These are phyloP conservation scores for Steinernema khuongi DNA, from an alignment of 1,140 invertebrate species.

Conservation along the genomic window DNA sequence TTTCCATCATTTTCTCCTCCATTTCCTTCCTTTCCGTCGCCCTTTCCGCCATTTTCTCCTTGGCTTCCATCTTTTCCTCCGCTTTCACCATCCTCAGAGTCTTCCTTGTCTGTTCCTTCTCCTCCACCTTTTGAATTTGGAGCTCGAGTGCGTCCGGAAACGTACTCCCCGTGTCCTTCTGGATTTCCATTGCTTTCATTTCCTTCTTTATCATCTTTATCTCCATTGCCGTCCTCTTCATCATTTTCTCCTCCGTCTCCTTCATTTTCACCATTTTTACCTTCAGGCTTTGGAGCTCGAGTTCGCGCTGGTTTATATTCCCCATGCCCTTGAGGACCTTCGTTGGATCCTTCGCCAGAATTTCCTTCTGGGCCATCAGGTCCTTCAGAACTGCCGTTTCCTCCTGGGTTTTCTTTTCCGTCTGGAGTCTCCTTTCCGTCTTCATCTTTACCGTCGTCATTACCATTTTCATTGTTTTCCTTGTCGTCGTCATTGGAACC, in stretches of 20 bases:
- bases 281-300: background rate
- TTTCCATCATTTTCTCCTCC: background rate
- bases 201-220: background rate
- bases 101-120: background rate
- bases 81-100: background rate
- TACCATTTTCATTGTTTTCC: background rate
- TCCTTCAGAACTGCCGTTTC: too few species aligned
- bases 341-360: too few species aligned
- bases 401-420: too few species aligned
- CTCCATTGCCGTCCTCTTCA: background rate
- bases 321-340: too few species aligned
- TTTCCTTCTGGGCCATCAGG: too few species aligned
- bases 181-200: background rate
- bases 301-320: too few species aligned
- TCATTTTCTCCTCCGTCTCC: background rate
- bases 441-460: background rate
- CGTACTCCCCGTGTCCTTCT: too few species aligned
- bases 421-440: background rate
- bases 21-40: background rate
- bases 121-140: background rate
- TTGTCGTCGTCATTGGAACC: background rate
- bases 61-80: background rate
- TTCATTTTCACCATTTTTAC: background rate
- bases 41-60: background rate
- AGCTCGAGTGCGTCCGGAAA: too few species aligned